phyloP scores from a whole-genome alignment of 1,140 invertebrate genomes.

The Drosophila micromelanica region DNA sequence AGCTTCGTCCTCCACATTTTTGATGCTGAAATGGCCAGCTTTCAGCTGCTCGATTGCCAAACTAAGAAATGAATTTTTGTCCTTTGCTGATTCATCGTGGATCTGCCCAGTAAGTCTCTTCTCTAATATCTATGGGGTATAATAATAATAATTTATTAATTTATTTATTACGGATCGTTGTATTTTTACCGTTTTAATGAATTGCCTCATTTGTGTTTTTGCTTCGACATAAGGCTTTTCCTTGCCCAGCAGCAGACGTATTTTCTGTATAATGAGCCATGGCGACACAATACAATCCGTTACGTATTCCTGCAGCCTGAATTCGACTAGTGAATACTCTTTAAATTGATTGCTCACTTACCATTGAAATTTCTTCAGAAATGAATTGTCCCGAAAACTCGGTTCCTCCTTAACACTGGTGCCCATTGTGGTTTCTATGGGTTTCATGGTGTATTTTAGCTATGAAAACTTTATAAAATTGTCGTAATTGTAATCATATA shows the following conservation, averaged over 20 bases:
- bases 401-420: background rate
- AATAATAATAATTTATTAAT: background rate
- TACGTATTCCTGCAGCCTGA: slow-evolving; percentile 4
- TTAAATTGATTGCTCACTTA: background rate
- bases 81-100: background rate
- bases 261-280: background rate
- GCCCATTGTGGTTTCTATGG: slow-evolving; percentile 13
- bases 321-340: background rate
- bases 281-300: background rate
- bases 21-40: slow-evolving; percentile 22
- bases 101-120: background rate
- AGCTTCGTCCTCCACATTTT: slow-evolving; percentile 57
- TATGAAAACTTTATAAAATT: no score
- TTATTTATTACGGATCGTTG: no score
- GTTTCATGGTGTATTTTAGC: background rate
- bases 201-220: background rate
- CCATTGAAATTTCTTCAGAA: background rate
- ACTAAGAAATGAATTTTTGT: background rate
- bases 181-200: background rate
- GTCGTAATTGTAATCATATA: no score
- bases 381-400: slow-evolving; percentile 1
- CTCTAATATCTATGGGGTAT: background rate
- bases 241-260: slow-evolving; percentile 8
- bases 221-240: background rate
- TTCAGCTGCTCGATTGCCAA: background rate